Conservation (phyloP, 2,113 vertebrate species). For the Lonchura striata region DNA sequence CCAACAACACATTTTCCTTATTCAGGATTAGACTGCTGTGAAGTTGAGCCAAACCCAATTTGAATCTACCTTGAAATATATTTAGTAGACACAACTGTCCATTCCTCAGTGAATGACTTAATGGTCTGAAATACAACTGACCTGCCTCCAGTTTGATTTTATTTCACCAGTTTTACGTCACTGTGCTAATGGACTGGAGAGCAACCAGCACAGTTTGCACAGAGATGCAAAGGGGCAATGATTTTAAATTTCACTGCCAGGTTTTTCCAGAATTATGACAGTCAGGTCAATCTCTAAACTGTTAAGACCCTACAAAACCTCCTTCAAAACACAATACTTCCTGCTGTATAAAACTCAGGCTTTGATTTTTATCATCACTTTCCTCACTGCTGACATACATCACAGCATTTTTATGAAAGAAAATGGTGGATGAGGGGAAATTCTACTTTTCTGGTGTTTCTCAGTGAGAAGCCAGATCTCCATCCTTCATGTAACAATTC, state of each 20-base stretch:
- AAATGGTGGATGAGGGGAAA: not conserved
- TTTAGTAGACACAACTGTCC: not conserved
- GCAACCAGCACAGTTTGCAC: not conserved
- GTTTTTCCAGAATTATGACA: not conserved
- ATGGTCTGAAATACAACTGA: constrained; percentile 1
- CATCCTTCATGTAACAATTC: not conserved
- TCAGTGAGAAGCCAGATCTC: not conserved
- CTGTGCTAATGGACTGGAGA: not conserved
- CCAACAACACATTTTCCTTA: not conserved
- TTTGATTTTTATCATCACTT: not conserved
- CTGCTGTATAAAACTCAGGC: not conserved
- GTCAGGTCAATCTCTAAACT: constrained; percentile 5
- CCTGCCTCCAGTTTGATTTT: not conserved
- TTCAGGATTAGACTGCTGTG: not conserved
- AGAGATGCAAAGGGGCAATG: not conserved
- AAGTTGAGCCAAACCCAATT: not conserved
- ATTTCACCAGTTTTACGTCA: constrained; percentile 10
- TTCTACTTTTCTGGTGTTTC: not conserved
- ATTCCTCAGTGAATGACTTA: not conserved
- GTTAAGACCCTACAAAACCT: constrained; percentile 10
- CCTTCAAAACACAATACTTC: not conserved
- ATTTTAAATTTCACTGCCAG: constrained; percentile 18
- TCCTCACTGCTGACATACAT: not conserved
- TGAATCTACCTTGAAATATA: not conserved
- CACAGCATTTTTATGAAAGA: not conserved